phyloP scores from a whole-genome alignment of 1,140 invertebrate species.

The Drosophila sechellia region DNA sequence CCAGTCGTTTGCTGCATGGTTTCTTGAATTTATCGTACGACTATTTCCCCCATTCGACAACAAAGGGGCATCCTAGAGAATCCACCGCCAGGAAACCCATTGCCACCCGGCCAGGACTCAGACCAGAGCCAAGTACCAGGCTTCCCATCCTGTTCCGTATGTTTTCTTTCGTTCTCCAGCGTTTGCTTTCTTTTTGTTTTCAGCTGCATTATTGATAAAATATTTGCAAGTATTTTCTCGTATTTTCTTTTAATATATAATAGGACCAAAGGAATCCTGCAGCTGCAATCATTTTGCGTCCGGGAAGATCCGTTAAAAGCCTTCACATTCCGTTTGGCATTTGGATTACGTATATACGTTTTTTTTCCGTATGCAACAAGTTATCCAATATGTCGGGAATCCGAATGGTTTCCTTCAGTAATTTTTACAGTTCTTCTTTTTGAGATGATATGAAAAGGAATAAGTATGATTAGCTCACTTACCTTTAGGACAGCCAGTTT shows the following conservation, averaged over 20 bases:
- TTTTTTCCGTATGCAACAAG: slow-evolving; percentile 38
- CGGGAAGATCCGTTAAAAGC: slow-evolving; percentile 54
- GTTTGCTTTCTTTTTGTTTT: slow-evolving; percentile 30
- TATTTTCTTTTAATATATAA: slow-evolving; percentile 68
- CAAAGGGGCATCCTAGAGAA: slow-evolving; percentile 1
- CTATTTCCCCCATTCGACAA: slow-evolving; percentile 14
- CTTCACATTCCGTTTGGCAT: slow-evolving; percentile 19
- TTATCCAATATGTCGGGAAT: slow-evolving; percentile 6
- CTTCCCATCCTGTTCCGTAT: slow-evolving; percentile 8
- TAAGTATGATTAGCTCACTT: slow-evolving; percentile 28
- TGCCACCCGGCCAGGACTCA: slow-evolving; percentile 4
- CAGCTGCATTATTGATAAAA: slow-evolving; percentile 70
- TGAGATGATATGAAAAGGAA: not conserved
- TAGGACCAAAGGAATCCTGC: slow-evolving; percentile 23
- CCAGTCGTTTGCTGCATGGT: slow-evolving; percentile 32
- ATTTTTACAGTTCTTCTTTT: not conserved
- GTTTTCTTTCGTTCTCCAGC: slow-evolving; percentile 29
- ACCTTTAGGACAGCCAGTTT: slow-evolving; percentile 84
- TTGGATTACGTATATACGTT: slow-evolving; percentile 12
- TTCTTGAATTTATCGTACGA: slow-evolving; percentile 54
- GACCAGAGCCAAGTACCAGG: slow-evolving; percentile 2
- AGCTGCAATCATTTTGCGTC: slow-evolving; percentile 58
- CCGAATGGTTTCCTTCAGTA: not conserved
- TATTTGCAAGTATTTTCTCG: slow-evolving; percentile 59
- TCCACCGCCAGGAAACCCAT: slow-evolving; percentile 27